These are phyloP conservation scores for Emydura subglobosa DNA, from an alignment of 2,113 vertebrate genomes.

Conservation along the genomic window DNA sequence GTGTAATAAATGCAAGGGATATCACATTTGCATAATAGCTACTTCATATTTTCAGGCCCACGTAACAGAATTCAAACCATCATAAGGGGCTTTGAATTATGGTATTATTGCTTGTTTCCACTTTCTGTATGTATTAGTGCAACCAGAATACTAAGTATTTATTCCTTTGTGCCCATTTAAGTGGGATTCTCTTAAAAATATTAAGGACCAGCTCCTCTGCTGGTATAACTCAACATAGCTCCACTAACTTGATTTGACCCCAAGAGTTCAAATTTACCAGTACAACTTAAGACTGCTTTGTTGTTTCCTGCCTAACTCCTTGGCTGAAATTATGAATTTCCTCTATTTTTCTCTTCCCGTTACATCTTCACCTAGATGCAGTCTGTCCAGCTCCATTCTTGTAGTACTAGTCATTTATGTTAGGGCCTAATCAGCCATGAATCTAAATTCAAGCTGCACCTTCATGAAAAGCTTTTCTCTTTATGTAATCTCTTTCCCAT, in stretches of 20 bases:
- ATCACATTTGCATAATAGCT: constrained; percentile 58
- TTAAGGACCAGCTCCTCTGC: background rate
- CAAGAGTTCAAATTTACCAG: background rate
- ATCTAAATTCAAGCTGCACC: background rate
- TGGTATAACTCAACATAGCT: background rate
- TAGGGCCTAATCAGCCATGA: background rate
- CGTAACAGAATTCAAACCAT: constrained; percentile 39
- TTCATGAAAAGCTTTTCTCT: background rate
- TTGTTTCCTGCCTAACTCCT: background rate
- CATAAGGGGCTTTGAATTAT: constrained; percentile 39
- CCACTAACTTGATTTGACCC: background rate
- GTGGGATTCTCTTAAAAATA: constrained; percentile 29
- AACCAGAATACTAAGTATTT: constrained; percentile 18
- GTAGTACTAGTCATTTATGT: background rate
- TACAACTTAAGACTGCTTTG: background rate
- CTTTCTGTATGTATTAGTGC: background rate
- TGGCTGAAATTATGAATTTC: background rate
- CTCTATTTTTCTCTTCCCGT: background rate
- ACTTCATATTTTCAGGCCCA: constrained; percentile 42
- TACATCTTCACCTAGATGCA: background rate
- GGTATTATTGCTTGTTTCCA: constrained; percentile 24
- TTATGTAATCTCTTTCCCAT: background rate
- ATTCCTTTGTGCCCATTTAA: constrained; percentile 13
- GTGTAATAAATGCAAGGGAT: constrained; percentile 48
- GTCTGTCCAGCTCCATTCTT: background rate